Percentiles rank a stretch among this genome's conserved stretches.
Evolutionary conservation across 2,888 invertebrate species (phyloP).

Genomic region (Syrista parreyssii): DNA sequence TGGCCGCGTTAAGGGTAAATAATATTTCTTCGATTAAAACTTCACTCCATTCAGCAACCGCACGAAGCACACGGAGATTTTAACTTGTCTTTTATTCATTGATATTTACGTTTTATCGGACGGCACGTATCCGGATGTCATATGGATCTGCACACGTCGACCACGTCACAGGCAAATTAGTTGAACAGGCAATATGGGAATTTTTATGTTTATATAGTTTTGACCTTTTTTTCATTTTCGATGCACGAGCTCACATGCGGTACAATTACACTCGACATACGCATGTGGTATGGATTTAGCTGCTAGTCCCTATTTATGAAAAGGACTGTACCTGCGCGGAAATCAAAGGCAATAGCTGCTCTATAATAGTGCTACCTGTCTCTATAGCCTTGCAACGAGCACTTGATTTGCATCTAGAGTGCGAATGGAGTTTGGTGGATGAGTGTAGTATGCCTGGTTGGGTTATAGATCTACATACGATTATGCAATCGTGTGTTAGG

Average conservation of each 20-base stretch:
- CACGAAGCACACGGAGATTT: slow-evolving; percentile 21
- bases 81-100: slow-evolving; percentile 32
- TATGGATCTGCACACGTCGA: not conserved
- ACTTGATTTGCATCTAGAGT: slow-evolving; percentile 53
- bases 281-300: not conserved
- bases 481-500: slow-evolving; percentile 33
- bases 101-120: slow-evolving; percentile 32
- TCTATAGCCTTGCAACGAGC: slow-evolving; percentile 18
- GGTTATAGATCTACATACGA: slow-evolving; percentile 52
- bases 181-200: not conserved
- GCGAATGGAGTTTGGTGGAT: slow-evolving; percentile 50
- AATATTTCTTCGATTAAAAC: slow-evolving; percentile 50
- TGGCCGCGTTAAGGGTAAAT: not conserved
- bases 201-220: not conserved
- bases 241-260: not conserved
- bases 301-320: not conserved
- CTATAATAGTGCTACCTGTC: not conserved
- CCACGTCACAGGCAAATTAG: not conserved
- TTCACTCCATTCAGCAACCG: slow-evolving; percentile 35
- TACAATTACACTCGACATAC: not conserved
- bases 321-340: not conserved
- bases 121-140: not conserved
- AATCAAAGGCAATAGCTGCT: not conserved
- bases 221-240: not conserved
- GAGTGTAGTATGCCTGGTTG: slow-evolving; percentile 28